Evolutionary conservation across 2,888 invertebrate genomes (phyloP).

Genomic region (Heliconius ismenius): DNA sequence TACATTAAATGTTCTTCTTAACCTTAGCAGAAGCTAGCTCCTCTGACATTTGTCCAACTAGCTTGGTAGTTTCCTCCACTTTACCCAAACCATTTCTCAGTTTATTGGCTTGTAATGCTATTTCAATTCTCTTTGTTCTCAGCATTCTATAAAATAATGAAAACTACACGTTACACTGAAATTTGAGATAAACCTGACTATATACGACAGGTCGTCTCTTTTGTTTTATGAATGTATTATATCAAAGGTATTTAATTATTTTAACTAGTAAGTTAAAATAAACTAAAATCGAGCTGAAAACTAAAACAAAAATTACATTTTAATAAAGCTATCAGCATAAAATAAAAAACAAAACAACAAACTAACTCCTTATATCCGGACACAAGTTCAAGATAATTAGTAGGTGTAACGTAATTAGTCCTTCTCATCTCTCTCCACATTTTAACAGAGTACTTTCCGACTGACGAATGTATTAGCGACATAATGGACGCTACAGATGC

Average conservation of each 20-base stretch:
- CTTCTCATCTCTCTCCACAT: slow-evolving; percentile 91
- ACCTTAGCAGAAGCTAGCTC: slow-evolving; percentile 90
- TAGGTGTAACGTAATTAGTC: slow-evolving; percentile 93
- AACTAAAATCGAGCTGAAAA: too few relatives aligned
- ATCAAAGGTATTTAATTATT: too few relatives aligned
- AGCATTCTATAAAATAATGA: slow-evolving; percentile 82
- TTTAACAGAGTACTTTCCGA: slow-evolving; percentile 85
- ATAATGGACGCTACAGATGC: slow-evolving; percentile 87
- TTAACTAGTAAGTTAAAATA: too few relatives aligned
- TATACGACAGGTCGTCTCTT: too few relatives aligned
- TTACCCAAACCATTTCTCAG: slow-evolving; percentile 91
- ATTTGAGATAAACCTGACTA: too few relatives aligned
- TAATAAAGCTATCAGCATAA: too few relatives aligned
- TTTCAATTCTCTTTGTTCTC: slow-evolving; percentile 85
- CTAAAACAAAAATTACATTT: too few relatives aligned
- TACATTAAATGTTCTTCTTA: neutral
- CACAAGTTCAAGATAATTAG: slow-evolving; percentile 92
- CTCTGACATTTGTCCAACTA: slow-evolving; percentile 90
- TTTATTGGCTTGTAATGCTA: slow-evolving; percentile 89
- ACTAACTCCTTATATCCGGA: slow-evolving; percentile 90
- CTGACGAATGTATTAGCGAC: slow-evolving; percentile 91
- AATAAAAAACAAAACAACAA: neutral
- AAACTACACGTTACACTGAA: neutral
- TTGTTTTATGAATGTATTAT: too few relatives aligned
- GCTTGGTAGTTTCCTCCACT: slow-evolving; percentile 91